A percentile compares a stretch with the other conserved stretches of the same genome.
Evolutionary conservation across 2,797 vertebrate species (phyloP).

Genomic region (Notamacropus eugenii): DNA sequence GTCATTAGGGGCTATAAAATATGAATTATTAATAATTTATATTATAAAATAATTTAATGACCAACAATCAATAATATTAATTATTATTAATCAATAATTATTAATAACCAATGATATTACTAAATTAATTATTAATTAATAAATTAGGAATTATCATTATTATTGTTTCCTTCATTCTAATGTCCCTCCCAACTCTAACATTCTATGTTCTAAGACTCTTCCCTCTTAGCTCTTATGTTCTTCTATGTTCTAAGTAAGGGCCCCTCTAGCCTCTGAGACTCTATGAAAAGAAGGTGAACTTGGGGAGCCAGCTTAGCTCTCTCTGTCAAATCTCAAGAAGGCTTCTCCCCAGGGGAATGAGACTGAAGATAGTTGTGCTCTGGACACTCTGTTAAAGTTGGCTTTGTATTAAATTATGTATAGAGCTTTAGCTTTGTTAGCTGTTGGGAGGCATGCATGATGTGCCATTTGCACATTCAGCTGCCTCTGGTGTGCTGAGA

Average conservation of each 20-base stretch:
- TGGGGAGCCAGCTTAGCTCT: background rate
- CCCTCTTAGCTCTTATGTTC: background rate
- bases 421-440: background rate
- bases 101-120: no score
- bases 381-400: background rate
- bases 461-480: background rate
- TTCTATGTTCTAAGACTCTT: background rate
- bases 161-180: background rate
- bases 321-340: background rate
- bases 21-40: background rate
- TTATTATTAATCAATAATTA: no score
- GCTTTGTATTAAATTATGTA: background rate
- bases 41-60: no score
- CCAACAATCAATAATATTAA: no score
- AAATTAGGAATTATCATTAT: background rate
- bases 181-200: background rate
- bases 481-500: background rate
- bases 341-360: background rate
- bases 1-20: background rate
- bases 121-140: no score
- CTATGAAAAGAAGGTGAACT: background rate
- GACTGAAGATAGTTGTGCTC: background rate
- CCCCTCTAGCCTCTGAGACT: background rate
- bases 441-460: no score
- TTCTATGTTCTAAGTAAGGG: background rate